Base-by-base conservation (phyloP, 2,113 vertebrate species). In the Suncus etruscus region DNA sequence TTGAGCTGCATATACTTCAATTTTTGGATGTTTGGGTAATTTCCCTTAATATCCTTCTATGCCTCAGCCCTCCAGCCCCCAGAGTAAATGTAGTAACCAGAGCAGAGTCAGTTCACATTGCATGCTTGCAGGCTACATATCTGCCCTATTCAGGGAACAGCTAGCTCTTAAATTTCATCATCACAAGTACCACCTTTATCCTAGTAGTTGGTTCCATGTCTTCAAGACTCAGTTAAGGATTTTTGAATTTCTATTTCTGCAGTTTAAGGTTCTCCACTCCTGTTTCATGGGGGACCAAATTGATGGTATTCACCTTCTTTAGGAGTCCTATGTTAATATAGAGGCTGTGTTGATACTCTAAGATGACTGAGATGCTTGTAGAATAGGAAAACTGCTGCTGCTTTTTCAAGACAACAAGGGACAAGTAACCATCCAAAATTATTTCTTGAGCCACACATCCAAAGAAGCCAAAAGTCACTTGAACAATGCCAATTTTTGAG, bases 381-480 rank as follows among this genome's bases (percentile, higher is more conserved):
- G 45, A 14, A 76, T 50, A 84, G 3, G 29, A 75, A 25, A 47
- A 32, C 47, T 50, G n/a, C 18, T 74, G 12, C 16, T 24, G 58
- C 82, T 79, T n/a, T n/a, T n/a, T 3, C 11, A 63, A 87, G 47
- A 58, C 16, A 18, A 50, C 31, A 86, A 84, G 48, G 48, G 91
- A 92, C 29, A 81, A 92, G 88, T 69, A 69, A 77, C 20, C 14
- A 61, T 20, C 12, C 31, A 81, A 47, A 5, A 29, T 51, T 61
- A 61, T 11, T 90, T 29, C n/a, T 92, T 84, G 68, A 96, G 47
- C 48, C 63, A 54, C 6, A 22, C 45, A 3, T 47, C 31, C 65
- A 58, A 10, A 51, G 39, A 91, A 82, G 51, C 14, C 61, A 72
- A 54, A 11, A 22, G n/a, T 27, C 47, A 77, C 29, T 31, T 6